These are phyloP conservation scores for Spermophilus dauricus DNA, from an alignment of 2,113 vertebrate genomes.

Conservation along the genomic window DNA sequence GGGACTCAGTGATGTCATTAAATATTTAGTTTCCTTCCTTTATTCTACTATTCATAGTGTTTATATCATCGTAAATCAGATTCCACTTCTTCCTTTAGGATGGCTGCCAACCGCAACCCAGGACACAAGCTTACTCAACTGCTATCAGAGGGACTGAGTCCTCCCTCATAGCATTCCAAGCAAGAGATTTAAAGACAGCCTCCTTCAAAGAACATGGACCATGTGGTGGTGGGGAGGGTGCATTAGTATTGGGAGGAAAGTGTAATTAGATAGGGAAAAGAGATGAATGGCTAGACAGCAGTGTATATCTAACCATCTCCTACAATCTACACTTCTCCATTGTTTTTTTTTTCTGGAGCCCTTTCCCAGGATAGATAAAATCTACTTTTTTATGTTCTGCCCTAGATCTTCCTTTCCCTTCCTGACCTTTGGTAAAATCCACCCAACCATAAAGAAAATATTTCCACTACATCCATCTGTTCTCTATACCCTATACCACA, in stretches of 20 bases:
- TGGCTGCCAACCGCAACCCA: neutral
- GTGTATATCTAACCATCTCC: neutral
- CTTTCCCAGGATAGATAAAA: neutral
- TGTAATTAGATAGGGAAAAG: neutral
- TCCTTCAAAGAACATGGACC: neutral
- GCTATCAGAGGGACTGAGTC: neutral
- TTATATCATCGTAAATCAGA: conserved; percentile 28
- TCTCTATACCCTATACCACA: neutral
- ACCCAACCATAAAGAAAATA: neutral
- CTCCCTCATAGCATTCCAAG: neutral
- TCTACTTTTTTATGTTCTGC: neutral
- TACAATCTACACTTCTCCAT: neutral
- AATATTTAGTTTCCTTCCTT: conserved; percentile 71
- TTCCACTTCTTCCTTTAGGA: neutral
- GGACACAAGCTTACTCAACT: neutral
- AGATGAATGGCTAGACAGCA: neutral
- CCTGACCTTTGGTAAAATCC: conserved; percentile 8
- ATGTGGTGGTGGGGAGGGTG: rapidly evolving
- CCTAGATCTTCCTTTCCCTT: neutral
- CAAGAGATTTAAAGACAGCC: neutral
- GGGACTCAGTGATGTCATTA: conserved; percentile 54
- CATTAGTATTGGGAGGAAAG: neutral
- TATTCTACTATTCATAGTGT: conserved; percentile 32
- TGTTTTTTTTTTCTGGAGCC: neutral
- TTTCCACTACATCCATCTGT: neutral